Evolutionary conservation across 1,140 invertebrate species (phyloP), one percentile per base, ranked within the genome.

Genomic region (Bombus cullumanus): DNA sequence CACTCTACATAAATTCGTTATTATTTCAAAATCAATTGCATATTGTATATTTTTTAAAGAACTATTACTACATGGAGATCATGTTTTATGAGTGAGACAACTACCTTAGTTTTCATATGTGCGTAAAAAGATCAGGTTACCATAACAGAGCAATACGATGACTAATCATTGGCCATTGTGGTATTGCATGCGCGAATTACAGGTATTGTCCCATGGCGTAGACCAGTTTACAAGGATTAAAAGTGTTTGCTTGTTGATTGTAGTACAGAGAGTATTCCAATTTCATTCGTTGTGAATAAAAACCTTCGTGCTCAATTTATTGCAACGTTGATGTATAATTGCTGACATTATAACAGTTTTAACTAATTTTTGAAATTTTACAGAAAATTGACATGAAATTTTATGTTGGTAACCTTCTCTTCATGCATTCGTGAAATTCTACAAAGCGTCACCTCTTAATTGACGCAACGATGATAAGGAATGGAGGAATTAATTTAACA

Each of bases 211-310:
- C 10, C 25, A 4, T 64, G 15, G 8, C 2, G 9, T 75, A 25
- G 9, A 10, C 64, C 13, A 79, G 31, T 82, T 74, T 53, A 37
- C 41, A 82, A 71, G 31, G 41, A 75, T 73, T 25, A n/a, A 25
- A 47, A 53, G 12, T 75, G 71, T 64, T 82, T 74, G 39, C n/a
- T n/a, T 25, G 28, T 59, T 64, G 18, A 74, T 41, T 18, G 31
- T 31, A 41, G 3, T 13, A 34, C 25, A n/a, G 34, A 53, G 13
- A 47, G 6, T 43, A 41, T 13, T 15, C 9, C n/a, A 69, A 53
- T 79, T 68, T 62, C 3, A 28, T 62, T 62, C 12, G 12, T 12
- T 22, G 18, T 8, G 6, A 13, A 75, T 75, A 57, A 76, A 59
- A 76, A 10, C 47, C 2, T 4, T 47, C 9, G 3, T 31, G n/a